A percentile compares a stretch with the other conserved stretches of the same genome.
Conservation (phyloP, 2,797 vertebrate species). For the Chelmon rostratus region DNA sequence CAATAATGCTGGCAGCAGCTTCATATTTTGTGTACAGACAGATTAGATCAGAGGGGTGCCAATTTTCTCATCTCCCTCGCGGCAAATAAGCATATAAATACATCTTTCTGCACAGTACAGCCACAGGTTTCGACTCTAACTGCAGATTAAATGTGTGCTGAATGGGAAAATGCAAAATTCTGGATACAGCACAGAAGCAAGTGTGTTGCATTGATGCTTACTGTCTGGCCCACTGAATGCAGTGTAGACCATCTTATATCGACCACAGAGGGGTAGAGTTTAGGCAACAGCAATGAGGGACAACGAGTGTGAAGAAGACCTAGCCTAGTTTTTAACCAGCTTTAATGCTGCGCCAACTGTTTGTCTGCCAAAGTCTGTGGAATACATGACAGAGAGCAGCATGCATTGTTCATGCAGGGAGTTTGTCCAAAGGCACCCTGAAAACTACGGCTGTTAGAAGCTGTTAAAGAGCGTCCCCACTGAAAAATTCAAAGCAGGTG, state of each 20-base stretch:
- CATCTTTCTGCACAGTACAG: neutral
- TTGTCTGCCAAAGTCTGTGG: slow-evolving; percentile 52
- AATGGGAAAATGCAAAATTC: slow-evolving; percentile 13
- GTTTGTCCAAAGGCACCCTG: slow-evolving; percentile 16
- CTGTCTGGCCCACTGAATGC: neutral
- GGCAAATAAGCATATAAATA: neutral
- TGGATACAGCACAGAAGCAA: neutral
- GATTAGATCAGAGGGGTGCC: neutral
- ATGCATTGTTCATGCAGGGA: slow-evolving; percentile 33
- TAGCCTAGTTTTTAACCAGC: slow-evolving; percentile 41
- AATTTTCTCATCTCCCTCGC: neutral
- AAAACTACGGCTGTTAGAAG: slow-evolving; percentile 10
- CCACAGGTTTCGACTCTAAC: neutral
- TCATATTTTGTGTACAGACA: neutral
- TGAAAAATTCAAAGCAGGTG: slow-evolving; percentile 27
- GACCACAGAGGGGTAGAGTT: slow-evolving; percentile 25
- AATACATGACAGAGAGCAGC: slow-evolving; percentile 39
- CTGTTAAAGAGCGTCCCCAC: slow-evolving; percentile 4
- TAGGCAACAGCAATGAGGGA: slow-evolving; percentile 10
- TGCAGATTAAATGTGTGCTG: neutral
- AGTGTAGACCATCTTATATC: slow-evolving; percentile 2
- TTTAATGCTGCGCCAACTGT: slow-evolving; percentile 52
- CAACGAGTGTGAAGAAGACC: slow-evolving; percentile 40
- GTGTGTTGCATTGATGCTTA: neutral
- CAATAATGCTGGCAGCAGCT: neutral